Evolutionary conservation across 2,113 vertebrate genomes (phyloP).

Genomic region (Acrocephalus kingi): DNA sequence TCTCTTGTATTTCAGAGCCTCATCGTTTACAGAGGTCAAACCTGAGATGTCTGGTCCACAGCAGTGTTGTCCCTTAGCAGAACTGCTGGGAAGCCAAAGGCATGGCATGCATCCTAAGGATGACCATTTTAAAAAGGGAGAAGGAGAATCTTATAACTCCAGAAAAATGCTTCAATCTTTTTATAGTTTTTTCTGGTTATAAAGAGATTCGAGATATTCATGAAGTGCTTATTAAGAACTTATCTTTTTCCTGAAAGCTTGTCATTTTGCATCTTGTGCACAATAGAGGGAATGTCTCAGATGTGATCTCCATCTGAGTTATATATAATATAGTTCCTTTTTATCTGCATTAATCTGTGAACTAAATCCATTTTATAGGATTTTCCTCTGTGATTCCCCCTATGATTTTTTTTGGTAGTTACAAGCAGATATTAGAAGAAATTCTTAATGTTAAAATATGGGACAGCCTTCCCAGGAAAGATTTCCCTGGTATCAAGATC

Average conservation of each 20-base stretch:
- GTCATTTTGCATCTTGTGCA: conserved; percentile 7
- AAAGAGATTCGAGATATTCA: background rate
- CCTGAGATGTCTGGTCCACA: background rate
- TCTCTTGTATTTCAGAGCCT: background rate
- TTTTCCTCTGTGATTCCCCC: background rate
- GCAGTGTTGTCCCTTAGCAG: background rate
- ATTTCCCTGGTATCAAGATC: background rate
- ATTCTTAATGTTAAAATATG: background rate
- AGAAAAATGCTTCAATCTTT: background rate
- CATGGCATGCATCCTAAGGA: background rate
- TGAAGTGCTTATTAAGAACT: conserved; percentile 29
- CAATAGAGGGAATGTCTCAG: background rate
- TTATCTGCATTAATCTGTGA: background rate
- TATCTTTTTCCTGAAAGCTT: conserved; percentile 7
- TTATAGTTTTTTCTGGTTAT: background rate
- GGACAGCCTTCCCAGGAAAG: background rate
- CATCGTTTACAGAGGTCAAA: background rate
- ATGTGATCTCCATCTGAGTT: background rate
- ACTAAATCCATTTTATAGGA: background rate
- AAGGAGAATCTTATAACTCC: background rate
- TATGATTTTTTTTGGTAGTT: background rate
- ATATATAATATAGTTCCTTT: background rate
- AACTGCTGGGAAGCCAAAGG: background rate
- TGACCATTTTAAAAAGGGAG: background rate
- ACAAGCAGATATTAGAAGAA: background rate